Evolutionary conservation across 2,113 vertebrate genomes (phyloP), one percentile per base, ranked within the genome.

Genomic region (Thermophis baileyi): DNA sequence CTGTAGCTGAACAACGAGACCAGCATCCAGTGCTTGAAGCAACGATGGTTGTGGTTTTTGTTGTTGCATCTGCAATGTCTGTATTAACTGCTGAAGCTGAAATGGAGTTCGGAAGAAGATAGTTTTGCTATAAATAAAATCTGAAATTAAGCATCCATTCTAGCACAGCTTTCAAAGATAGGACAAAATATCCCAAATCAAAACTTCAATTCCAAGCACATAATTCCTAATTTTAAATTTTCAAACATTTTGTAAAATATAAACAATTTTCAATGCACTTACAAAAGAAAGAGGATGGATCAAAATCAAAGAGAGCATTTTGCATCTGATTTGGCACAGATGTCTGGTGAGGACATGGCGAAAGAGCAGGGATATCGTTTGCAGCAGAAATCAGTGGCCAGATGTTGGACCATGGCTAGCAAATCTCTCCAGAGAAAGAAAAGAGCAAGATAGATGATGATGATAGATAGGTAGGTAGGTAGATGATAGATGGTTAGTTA

Each of bases 41-140:
- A 99, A 97, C 1, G 99, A 99, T 0, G 99, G 99, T 91, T 99
- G 99, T 6, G 99, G 99, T 96, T 99, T 99, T 97, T 99, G 99
- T 95, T 99, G 99, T 94, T 99, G 99, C 95, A 99, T 98, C 97
- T 99, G 99, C 89, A 99, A 97, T 30, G 98, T 99, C 92, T 99
- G 99, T 87, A 99, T 99, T 96, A 99, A 97, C 95, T 99, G 99
- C 96, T 99, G 99, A 95, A 99, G 98, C 99, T 99, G 87, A 20
- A 96, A 93, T 44, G 85, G 63, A 49, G 89, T 53, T 93, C 2
- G 0, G 85, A 87, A 49, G 93, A 93, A 89, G 0, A 50, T 12
- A 74, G 6, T 47, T 87, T 92, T 86, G 35, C 11, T 46, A 50
- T 85, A 91, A 88, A 93, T 91, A 94, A 95, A 95, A 93, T 91